A percentile compares a stretch with the other conserved stretches of the same genome.
These are phyloP conservation scores for Epinotia nisella DNA, from an alignment of 2,888 invertebrate species.

Conservation along the genomic window DNA sequence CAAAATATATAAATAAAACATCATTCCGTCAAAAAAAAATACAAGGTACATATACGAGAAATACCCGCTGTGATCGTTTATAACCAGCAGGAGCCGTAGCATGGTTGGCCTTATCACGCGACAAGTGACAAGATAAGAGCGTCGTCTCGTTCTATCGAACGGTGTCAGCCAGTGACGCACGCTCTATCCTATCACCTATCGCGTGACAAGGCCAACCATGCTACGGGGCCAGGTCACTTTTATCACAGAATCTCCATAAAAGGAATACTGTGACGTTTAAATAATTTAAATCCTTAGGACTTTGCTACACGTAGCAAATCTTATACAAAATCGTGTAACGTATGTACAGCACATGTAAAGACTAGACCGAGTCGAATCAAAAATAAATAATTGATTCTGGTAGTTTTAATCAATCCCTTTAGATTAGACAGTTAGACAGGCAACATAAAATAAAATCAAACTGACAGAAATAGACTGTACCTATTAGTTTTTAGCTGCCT, in stretches of 20 bases:
- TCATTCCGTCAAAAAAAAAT: constrained; percentile 18
- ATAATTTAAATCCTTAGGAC: neutral
- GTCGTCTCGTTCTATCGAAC: no score
- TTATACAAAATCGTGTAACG: constrained; percentile 6
- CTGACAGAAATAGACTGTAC: no score
- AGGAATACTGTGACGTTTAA: neutral
- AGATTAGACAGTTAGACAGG: neutral
- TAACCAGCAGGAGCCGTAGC: neutral
- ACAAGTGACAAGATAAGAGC: no score
- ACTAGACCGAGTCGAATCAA: constrained; percentile 44
- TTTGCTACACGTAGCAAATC: neutral
- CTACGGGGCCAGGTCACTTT: neutral
- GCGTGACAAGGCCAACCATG: no score
- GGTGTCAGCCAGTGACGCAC: no score
- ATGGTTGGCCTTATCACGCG: no score
- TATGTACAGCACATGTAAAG: constrained; percentile 28
- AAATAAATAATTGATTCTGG: constrained; percentile 3
- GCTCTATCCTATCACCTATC: no score
- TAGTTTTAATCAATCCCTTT: constrained; percentile 10
- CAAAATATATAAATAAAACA: constrained; percentile 21
- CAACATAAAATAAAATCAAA: neutral
- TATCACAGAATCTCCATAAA: neutral
- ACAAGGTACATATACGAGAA: neutral
- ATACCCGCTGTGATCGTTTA: neutral
- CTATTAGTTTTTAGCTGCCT: no score